Conservation (phyloP, 1,140 invertebrate genomes). For the Drosophila nigromelanica region DNA sequence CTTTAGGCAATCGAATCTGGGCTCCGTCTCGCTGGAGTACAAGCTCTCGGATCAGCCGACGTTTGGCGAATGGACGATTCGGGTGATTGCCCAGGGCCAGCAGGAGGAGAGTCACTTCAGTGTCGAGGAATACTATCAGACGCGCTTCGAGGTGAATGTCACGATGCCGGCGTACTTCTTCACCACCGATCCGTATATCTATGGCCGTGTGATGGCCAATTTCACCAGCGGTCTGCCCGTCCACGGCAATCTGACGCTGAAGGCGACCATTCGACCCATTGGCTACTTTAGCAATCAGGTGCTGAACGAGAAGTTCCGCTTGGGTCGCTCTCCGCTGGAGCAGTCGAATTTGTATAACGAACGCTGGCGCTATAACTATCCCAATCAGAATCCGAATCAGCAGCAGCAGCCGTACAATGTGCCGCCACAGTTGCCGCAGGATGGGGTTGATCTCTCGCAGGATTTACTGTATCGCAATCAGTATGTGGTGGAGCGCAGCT, state of each 20-base stretch:
- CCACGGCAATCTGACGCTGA: conserved; percentile 93
- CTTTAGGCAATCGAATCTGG: conserved; percentile 90
- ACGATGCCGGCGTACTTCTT: conserved; percentile 97
- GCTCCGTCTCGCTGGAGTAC: conserved; percentile 95
- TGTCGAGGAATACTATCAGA: conserved; percentile 98
- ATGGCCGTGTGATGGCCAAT: conserved; percentile 95
- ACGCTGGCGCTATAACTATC: conserved; percentile 66
- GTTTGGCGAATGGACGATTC: conserved; percentile 96
- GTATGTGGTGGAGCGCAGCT: conserved; percentile 88
- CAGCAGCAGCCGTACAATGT: conserved; percentile 54
- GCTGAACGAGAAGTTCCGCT: conserved; percentile 79
- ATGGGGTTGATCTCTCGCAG: conserved; percentile 63
- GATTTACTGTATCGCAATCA: conserved; percentile 84
- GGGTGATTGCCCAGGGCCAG: conserved; percentile 94
- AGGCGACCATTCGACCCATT: conserved; percentile 90
- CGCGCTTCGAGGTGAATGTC: conserved; percentile 96
- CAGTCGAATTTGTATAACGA: conserved; percentile 64
- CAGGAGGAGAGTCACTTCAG: conserved; percentile 93
- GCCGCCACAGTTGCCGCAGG: conserved; percentile 52
- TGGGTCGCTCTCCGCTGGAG: conserved; percentile 76
- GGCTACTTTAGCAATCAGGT: conserved; percentile 85
- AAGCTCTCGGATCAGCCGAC: conserved; percentile 95
- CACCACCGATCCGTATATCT: conserved; percentile 91
- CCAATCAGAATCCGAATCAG: conserved; percentile 51
- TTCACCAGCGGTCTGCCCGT: conserved; percentile 95